Base-by-base conservation (phyloP, 92 coral and sea anemone species). In the Diadumene lineata region DNA sequence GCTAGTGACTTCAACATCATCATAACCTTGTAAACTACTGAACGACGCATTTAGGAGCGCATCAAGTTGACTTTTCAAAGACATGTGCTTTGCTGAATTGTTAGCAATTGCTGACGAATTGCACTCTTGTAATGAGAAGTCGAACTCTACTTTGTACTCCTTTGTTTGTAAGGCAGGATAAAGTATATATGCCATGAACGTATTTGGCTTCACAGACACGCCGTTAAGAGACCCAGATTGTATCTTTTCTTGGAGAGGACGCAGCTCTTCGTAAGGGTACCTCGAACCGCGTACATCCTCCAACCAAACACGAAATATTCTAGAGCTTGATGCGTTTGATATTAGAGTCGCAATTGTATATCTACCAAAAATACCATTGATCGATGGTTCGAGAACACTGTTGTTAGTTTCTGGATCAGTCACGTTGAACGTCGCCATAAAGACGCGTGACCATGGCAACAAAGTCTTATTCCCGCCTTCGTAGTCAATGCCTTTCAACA, bases 251-350 rank as follows among this genome's bases (percentile, higher is more conserved):
- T 48, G 38, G 0, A 87, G 84, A 16, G 66, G 44, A 19, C 13
- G 7, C 1, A 87, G 65, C 1, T 85, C 87, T 18, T 4, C 21
- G 1, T 46, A 25, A 1, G 82, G 87, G 18, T 62, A 60, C 46
- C 44, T 46, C 0, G 84, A 55, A 13, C 63, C 70, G 13, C 53
- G 53, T 7, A 67, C 55, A 28, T 27, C n/a, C n/a, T n/a, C 16
- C 79, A 78, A 72, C 71, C 88, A 82, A 16, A 87, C 74, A 18
- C 82, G 43, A 34, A 78, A 25, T 1, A 11, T 16, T 7, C 34
- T 26, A 9, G 21, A 43, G 11, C 30, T 23, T 16, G 57, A 56
- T n/a, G 22, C 64, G n/a, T 56, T 57, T 60, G 18, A 17, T 19
- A 66, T 16, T 22, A 57, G 2, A 17, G 67, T 56, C 26, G 68